Base-by-base conservation (phyloP, 2,113 vertebrate genomes). In the Micronisus gabar region DNA sequence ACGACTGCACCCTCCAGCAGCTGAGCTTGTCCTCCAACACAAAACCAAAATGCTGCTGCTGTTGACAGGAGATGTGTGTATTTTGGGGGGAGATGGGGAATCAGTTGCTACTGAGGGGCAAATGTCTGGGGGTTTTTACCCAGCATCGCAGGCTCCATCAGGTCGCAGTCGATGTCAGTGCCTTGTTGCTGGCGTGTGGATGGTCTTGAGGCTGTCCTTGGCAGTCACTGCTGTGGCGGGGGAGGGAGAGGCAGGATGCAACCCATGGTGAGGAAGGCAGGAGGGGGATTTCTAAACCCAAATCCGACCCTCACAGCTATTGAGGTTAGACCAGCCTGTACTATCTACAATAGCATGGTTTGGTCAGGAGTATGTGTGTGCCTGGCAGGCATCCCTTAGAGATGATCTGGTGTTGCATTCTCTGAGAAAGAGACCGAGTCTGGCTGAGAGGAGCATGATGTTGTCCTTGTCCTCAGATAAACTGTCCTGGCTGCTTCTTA, bases 61-160 rank as follows among this genome's bases (percentile, higher is more conserved):
- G 23, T 43, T 80, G 71, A 76, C 36, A 68, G 56, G 27, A 88
- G 43, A 10, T 74, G 12, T 62, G 56, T 81, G 40, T 40, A 9
- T 29, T 88, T 48, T 66, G 7, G 18, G 62, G 47, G 34, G 15
- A 74, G 29, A 17, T 25, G 26, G 27, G 40, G 32, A 80, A 47
- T 47, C 12, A 8, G 67, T 41, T 62, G 56, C 48, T 52, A 6
- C 62, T 8, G 23, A 65, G 40, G 56, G 52, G 30, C 20, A 67
- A 38, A 36, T 7, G 19, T 65, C 48, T 27, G 23, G 55, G 21
- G 23, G 0, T 12, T 88, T 68, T 74, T 52, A 17, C 17, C 15
- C 32, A 47, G 20, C 43, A 30, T 11, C 0, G 0, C 0, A 8
- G 29, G 41, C 53, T 43, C 78, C 30, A 11, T 29, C 1, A 3